Percentiles rank a stretch among this genome's conserved stretches.
Evolutionary conservation across 2,888 invertebrate genomes (phyloP).

Genomic region (Drosophila atroscutellata): DNA sequence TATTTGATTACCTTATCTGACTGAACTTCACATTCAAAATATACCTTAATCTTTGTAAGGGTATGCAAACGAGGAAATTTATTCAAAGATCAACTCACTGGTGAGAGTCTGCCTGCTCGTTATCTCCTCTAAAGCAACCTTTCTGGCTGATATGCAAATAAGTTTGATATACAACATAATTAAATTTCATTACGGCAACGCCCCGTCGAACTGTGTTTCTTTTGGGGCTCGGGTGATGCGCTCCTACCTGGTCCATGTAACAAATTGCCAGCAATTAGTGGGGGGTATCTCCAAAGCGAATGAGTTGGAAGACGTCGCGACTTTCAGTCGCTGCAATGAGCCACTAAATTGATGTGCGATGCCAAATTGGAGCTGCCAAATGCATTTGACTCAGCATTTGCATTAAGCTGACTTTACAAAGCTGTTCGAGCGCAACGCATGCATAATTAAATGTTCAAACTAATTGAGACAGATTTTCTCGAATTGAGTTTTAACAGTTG

Average conservation of each 20-base stretch:
- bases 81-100: constrained; percentile 26
- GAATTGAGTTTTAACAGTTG: constrained; percentile 4
- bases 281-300: constrained; percentile 40
- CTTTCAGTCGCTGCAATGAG: constrained; percentile 21
- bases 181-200: constrained; percentile 80
- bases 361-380: constrained; percentile 62
- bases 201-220: constrained; percentile 53
- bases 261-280: constrained; percentile 79
- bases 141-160: constrained; percentile 74
- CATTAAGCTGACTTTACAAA: constrained; percentile 48
- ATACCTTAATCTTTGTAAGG: not conserved
- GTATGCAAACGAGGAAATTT: constrained; percentile 30
- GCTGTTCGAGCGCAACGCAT: constrained; percentile 31
- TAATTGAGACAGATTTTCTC: constrained; percentile 54
- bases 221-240: constrained; percentile 16
- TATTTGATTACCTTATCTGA: not conserved
- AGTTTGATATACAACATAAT: constrained; percentile 81
- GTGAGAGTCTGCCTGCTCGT: constrained; percentile 32
- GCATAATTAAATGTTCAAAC: constrained; percentile 51
- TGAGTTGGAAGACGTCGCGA: constrained; percentile 27
- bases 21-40: not conserved
- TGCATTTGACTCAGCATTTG: constrained; percentile 42
- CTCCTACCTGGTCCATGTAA: constrained; percentile 58
- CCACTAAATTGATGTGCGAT: constrained; percentile 49
- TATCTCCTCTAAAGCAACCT: constrained; percentile 46